phyloP scores from a whole-genome alignment of 2,797 vertebrate species.

The Diplodus puntazzo region DNA sequence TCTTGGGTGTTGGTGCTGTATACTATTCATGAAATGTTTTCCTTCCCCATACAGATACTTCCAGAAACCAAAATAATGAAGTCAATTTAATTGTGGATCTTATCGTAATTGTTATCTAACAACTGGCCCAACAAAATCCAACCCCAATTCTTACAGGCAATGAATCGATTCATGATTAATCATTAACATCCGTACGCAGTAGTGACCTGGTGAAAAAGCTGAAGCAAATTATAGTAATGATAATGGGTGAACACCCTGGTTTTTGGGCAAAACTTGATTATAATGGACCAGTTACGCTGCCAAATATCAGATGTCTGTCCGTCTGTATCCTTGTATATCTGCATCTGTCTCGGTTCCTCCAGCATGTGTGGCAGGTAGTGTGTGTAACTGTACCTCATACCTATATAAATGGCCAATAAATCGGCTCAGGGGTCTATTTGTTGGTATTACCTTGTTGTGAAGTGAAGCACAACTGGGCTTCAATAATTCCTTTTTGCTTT shows the following conservation, averaged over 20 bases:
- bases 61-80: too few relatives aligned
- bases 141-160: too few relatives aligned
- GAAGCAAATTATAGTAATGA: constrained; percentile 10
- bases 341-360: not conserved
- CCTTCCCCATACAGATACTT: too few relatives aligned
- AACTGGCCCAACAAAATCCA: too few relatives aligned
- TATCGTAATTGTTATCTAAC: too few relatives aligned
- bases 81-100: too few relatives aligned
- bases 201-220: not conserved
- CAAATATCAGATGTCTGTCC: not conserved
- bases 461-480: constrained; percentile 43
- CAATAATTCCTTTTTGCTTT: constrained; percentile 1
- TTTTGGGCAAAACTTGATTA: constrained; percentile 30
- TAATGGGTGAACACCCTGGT: constrained; percentile 2
- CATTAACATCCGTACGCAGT: too few relatives aligned
- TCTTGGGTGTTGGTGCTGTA: not conserved
- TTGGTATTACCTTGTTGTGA: constrained; percentile 55
- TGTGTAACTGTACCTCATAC: constrained; percentile 19
- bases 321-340: not conserved
- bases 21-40: not conserved
- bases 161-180: too few relatives aligned
- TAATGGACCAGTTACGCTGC: constrained; percentile 18
- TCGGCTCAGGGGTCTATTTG: constrained; percentile 60
- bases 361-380: not conserved
- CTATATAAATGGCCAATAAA: constrained; percentile 44